phyloP scores from a whole-genome alignment of 2,888 invertebrate genomes.

The Pristionchus fissidentatus region DNA sequence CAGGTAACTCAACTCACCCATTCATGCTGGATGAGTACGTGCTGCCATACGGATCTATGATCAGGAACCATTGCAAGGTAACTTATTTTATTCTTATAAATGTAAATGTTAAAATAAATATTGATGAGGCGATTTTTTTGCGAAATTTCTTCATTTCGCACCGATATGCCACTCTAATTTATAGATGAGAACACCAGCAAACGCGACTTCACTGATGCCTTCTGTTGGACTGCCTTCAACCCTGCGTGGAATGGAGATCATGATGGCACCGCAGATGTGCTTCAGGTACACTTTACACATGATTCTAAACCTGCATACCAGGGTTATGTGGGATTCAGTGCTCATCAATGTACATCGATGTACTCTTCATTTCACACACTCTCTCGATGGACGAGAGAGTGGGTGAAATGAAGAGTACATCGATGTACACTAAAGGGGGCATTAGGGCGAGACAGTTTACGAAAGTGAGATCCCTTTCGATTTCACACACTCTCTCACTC shows the following conservation, averaged over 20 bases:
- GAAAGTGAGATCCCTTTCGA: no score
- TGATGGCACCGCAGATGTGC: not conserved
- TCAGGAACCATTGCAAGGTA: slow-evolving; percentile 19
- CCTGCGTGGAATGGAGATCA: slow-evolving; percentile 21
- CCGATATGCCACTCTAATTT: not conserved
- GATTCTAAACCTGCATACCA: no score
- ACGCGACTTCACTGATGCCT: not conserved
- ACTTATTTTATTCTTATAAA: no score
- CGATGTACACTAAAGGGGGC: no score
- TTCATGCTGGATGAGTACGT: slow-evolving; percentile 3
- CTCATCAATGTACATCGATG: not conserved
- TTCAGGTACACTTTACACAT: slow-evolving; percentile 41
- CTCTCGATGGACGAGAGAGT: no score
- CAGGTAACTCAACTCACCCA: not conserved
- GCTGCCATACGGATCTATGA: slow-evolving; percentile 1
- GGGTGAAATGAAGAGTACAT: no score
- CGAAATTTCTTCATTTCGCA: no score
- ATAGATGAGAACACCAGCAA: slow-evolving; percentile 26
- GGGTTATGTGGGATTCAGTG: no score
- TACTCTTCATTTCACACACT: not conserved
- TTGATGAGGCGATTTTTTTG: no score
- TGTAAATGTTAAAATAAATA: no score
- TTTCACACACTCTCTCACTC: no score
- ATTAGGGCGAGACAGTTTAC: no score
- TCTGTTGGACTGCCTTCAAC: slow-evolving; percentile 19